Base-by-base conservation (phyloP, 2,113 vertebrate species). In the Nansenia antarctica region DNA sequence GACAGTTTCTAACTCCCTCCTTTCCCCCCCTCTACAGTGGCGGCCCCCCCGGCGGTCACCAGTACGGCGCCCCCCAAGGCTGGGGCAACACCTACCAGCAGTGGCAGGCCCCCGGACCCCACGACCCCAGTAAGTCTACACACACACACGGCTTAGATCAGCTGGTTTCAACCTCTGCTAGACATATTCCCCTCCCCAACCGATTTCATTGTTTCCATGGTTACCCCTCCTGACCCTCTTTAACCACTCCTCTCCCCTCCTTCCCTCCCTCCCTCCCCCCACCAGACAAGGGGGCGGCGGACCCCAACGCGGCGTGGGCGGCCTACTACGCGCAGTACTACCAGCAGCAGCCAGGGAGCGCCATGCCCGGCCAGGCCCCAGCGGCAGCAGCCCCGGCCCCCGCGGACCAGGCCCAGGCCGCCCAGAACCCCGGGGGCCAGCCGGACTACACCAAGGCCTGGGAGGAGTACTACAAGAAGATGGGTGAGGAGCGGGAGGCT, bases 401-500 rank as follows among this genome's bases (percentile, higher is more conserved):
- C 0, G 84, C 91, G 9, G 94, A 95, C 63, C 94, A 93, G 15
- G 86, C 90, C 3, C 94, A 87, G 55, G 82, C 73, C n/a, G 77
- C 85, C 70, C 94, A 90, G 29, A 83, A 90, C 0, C 69, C 94
- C 1, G 87, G 92, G 0, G 92, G 92, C 6, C 95, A 97, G 81
- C 95, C 95, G 0, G 95, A 97, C 86, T 96, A 97, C 84, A 96
- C 95, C 1, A 97, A 97, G 86, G 95, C 95, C 24, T 97, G 95
- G 95, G 95, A 97, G 73, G 95, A 97, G 76, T 97, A 97, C 73
- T 97, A 97, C 76, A 97, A 96, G 60, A 97, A 97, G 81, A 94
- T 97, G 69, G 70, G 88, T 87, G 72, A 75, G 82, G 26, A 27
- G 14, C 26, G 3, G 24, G 7, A 20, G 3, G 18, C 58, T 11